Base-by-base conservation (phyloP, 2,113 vertebrate genomes). In the Callithrix jacchus region DNA sequence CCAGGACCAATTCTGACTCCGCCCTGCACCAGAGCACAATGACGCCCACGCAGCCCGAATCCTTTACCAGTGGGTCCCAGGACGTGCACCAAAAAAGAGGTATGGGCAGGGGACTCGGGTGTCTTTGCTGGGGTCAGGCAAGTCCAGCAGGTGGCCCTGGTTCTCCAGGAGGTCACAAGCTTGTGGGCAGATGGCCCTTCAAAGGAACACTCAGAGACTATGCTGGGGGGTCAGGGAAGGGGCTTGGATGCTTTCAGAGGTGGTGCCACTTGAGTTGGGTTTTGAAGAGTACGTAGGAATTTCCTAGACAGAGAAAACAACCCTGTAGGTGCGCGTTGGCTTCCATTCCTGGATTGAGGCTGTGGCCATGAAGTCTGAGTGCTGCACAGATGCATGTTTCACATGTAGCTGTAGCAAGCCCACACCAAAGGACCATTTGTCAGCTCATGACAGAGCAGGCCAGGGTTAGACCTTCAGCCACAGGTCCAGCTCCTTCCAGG, bases 11-110 rank as follows among this genome's bases (percentile, higher is more conserved):
- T 98, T 99, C 99, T 0, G 99, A 99, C 98, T 99, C 99, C 14
- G 99, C 99, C 95, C 98, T 99, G 97, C 99, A 99, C 97, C 99
- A 99, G 99, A 99, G 99, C 96, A 99, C 99, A 92, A 99, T 99
- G 99, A 99, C 99, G 47, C 99, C 99, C 5, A 97, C 99, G 94
- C 99, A 99, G 40, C 99, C 99, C 96, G 99, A 99, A 88, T 96
- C 99, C 87, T 99, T 99, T 87, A 98, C 98, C 0, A 99, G 99
- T 52, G 99, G 99, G 13, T 99, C 99, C 0, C 99, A 99, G 97
- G 99, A 99, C 71, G 97, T 99, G 81, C 99, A 99, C 96, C 99
- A 99, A 89, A 99, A 99, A 98, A 99, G 99, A 99, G 99, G 99
- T 99, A 98, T 97, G 8, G 0, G 11, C 17, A 42, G 80, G 37